Percentiles rank a stretch among this genome's conserved stretches.
phyloP scores from a whole-genome alignment of 2,888 invertebrate species.

The Marronus borbonicus region DNA sequence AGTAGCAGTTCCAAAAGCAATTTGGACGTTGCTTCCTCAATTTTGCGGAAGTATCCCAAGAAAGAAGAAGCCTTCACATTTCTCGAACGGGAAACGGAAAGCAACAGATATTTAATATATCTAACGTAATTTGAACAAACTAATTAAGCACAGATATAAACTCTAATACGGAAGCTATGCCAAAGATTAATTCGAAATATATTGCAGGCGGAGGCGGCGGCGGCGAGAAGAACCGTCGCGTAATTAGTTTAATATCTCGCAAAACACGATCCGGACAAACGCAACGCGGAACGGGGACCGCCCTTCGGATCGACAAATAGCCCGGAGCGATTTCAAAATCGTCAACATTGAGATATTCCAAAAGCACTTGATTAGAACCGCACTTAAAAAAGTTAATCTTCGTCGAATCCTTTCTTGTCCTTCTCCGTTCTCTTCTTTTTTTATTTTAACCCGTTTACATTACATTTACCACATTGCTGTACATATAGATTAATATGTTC shows the following conservation, averaged over 20 bases:
- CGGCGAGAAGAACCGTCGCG: background rate
- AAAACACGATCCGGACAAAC: slow-evolving; percentile 22
- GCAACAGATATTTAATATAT: slow-evolving; percentile 13
- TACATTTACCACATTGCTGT: too few species aligned
- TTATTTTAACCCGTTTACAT: too few species aligned
- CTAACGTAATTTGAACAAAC: slow-evolving; percentile 4
- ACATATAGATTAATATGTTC: too few species aligned
- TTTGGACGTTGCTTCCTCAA: too few species aligned
- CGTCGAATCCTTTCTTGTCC: too few species aligned
- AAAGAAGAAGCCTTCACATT: too few species aligned
- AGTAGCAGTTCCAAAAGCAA: too few species aligned
- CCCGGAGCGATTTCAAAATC: slow-evolving; percentile 9
- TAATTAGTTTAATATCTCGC: slow-evolving; percentile 32
- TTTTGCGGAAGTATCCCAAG: too few species aligned
- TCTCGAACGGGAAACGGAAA: background rate
- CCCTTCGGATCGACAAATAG: background rate
- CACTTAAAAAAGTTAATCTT: too few species aligned
- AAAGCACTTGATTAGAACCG: background rate
- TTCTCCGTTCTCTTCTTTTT: too few species aligned
- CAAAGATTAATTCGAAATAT: slow-evolving; percentile 29
- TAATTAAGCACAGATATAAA: slow-evolving; percentile 8
- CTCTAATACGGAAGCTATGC: background rate
- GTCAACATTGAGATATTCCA: slow-evolving; percentile 3
- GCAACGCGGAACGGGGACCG: background rate
- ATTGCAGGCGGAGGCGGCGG: background rate